These are phyloP conservation scores for Tachuris rubrigastra DNA, from an alignment of 2,113 vertebrate genomes.

Conservation along the genomic window DNA sequence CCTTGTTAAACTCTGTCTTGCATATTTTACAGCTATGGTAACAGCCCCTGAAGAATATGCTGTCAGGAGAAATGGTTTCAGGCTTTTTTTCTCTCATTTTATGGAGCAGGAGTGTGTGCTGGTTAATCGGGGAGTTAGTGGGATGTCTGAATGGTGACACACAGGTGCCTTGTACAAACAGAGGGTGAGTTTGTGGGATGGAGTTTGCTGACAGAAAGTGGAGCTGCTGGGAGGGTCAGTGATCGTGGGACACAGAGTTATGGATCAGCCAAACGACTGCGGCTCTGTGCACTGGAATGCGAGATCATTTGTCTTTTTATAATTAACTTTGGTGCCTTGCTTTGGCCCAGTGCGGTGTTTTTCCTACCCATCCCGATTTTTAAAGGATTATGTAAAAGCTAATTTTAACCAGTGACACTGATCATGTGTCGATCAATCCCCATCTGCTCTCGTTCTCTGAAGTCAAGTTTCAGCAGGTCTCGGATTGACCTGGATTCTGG, in stretches of 20 bases:
- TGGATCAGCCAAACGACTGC: not conserved
- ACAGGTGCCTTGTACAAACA: not conserved
- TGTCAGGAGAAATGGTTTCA: not conserved
- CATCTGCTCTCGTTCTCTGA: not conserved
- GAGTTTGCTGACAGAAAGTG: not conserved
- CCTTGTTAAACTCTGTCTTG: not conserved
- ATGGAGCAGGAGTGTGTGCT: not conserved
- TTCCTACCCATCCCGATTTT: not conserved
- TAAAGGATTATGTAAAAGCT: not conserved
- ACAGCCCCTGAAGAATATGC: not conserved
- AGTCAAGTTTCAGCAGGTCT: not conserved
- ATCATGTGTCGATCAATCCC: not conserved
- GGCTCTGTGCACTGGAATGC: not conserved
- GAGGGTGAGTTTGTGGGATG: not conserved
- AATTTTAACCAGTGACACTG: not conserved
- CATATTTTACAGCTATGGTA: not conserved
- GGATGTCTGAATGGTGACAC: not conserved
- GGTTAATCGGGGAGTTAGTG: not conserved
- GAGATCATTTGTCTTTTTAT: not conserved
- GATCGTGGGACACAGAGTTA: not conserved
- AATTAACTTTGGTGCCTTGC: not conserved
- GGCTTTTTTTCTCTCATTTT: not conserved
- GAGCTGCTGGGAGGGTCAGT: not conserved
- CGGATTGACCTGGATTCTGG: accelerated
- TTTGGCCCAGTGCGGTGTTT: not conserved